Evolutionary conservation across 2,888 invertebrate genomes (phyloP).

Genomic region (Chrysolina oricalcia): DNA sequence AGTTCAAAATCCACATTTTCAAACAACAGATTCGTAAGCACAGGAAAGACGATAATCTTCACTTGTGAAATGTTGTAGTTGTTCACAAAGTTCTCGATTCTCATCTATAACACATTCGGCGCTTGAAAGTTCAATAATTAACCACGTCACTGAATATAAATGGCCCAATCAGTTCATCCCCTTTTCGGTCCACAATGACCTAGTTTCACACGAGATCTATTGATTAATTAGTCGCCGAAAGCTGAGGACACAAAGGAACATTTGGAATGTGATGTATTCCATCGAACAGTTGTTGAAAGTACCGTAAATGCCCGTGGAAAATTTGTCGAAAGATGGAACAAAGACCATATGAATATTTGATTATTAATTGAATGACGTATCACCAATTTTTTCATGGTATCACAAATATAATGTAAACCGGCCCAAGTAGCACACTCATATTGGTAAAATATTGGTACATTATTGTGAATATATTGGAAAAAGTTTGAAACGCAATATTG

Average conservation of each 20-base stretch:
- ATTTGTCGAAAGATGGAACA: background rate
- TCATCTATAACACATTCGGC: slow-evolving; percentile 22
- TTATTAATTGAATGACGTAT: no score
- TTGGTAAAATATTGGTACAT: no score
- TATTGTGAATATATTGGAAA: no score
- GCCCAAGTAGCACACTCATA: no score
- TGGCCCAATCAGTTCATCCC: slow-evolving; percentile 29
- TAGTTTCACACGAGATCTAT: slow-evolving; percentile 45
- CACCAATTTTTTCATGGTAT: no score
- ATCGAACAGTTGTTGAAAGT: slow-evolving; percentile 11
- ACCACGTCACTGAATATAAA: slow-evolving; percentile 34
- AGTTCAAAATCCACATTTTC: no score
- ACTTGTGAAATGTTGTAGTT: no score
- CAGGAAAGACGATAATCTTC: no score
- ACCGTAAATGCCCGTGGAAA: background rate
- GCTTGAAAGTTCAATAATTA: slow-evolving; percentile 23
- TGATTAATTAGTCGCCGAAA: slow-evolving; percentile 46
- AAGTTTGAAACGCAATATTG: no score
- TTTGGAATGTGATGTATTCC: slow-evolving; percentile 28
- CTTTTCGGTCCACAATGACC: slow-evolving; percentile 38
- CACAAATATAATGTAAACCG: no score
- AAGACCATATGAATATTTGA: no score
- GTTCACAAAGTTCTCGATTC: background rate
- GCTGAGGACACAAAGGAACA: slow-evolving; percentile 37
- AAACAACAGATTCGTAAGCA: no score